Conservation (phyloP, 2,888 invertebrate genomes). For the Dolichomitus sp. region DNA sequence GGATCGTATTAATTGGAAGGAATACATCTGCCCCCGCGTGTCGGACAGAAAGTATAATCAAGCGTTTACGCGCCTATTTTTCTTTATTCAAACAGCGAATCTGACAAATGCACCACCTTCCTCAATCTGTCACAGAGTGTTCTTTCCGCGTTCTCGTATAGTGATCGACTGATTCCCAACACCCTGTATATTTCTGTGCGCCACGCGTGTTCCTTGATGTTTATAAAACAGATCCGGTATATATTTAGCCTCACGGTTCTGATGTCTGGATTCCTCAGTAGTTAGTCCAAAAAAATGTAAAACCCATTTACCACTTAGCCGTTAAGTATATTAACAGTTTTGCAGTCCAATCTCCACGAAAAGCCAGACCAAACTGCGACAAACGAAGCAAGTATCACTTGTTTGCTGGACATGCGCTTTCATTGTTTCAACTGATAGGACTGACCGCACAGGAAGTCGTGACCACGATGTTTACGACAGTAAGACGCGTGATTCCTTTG, state of each 20-base stretch:
- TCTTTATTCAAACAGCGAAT: neutral
- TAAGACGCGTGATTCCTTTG: conserved; percentile 17
- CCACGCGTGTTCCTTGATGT: conserved; percentile 76
- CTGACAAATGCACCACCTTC: neutral
- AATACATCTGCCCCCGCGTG: conserved; percentile 34
- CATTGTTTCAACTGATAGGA: conserved; percentile 52
- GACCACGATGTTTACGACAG: conserved; percentile 42
- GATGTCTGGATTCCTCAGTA: conserved; percentile 68
- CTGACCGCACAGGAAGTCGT: conserved; percentile 61
- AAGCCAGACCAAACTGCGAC: conserved; percentile 16
- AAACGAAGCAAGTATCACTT: conserved; percentile 32
- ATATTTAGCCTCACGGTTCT: conserved; percentile 79
- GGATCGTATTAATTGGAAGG: conserved; percentile 12
- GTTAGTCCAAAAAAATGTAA: conserved; percentile 44
- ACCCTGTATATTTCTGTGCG: conserved; percentile 70
- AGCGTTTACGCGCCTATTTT: neutral
- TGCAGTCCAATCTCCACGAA: conserved; percentile 23
- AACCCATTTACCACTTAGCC: conserved; percentile 3
- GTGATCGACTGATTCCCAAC: conserved; percentile 69
- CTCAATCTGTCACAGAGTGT: conserved; percentile 3
- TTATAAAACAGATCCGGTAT: conserved; percentile 81
- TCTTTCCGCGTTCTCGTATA: conserved; percentile 44
- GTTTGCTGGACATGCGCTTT: conserved; percentile 54
- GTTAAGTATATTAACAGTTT: conserved; percentile 17
- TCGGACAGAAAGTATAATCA: neutral